These are phyloP conservation scores for Fregata magnificens DNA, from an alignment of 2,113 vertebrate genomes.

Conservation along the genomic window DNA sequence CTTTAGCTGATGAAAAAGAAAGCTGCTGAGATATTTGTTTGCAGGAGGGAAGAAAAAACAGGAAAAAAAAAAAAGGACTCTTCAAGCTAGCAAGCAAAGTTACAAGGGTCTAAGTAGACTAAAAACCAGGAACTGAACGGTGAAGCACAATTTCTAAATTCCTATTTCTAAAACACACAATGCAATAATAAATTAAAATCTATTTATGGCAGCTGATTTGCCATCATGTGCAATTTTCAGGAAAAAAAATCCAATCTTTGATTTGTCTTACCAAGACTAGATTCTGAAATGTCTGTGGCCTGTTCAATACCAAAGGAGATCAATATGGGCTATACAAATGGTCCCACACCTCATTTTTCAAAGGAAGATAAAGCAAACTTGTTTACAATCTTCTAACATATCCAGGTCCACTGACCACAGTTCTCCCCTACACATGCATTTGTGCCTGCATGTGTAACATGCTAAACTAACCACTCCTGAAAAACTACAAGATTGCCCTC, in stretches of 20 bases:
- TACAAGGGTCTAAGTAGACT: not conserved
- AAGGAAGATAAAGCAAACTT: not conserved
- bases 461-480: not conserved
- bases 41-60: fast-evolving
- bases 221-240: not conserved
- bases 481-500: not conserved
- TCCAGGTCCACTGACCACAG: not conserved
- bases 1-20: not conserved
- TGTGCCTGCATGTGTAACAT: not conserved
- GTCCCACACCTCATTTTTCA: not conserved
- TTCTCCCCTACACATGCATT: not conserved
- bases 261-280: not conserved
- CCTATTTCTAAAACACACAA: not conserved
- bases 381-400: not conserved
- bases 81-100: not conserved
- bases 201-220: not conserved
- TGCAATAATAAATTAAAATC: not conserved
- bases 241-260: not conserved
- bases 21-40: not conserved
- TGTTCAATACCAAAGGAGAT: not conserved
- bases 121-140: not conserved
- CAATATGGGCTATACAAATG: not conserved
- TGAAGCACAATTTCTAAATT: not conserved
- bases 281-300: not conserved
- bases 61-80: not conserved